Conservation (phyloP, 2,113 vertebrate genomes). For the Pheucticus melanocephalus region DNA sequence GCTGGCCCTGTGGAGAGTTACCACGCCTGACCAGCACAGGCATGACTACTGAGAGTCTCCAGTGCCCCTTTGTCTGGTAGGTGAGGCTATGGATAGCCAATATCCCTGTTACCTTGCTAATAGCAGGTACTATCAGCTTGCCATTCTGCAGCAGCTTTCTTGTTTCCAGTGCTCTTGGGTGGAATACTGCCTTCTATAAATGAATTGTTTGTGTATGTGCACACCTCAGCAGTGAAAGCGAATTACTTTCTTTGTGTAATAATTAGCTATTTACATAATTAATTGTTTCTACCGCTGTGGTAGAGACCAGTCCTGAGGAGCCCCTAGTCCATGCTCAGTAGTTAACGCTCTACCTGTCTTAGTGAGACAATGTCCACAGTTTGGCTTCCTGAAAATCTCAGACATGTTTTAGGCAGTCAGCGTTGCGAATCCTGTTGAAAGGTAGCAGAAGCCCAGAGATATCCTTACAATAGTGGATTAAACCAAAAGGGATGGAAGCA, state of each 20-base stretch:
- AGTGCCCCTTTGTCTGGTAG: not conserved
- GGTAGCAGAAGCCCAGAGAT: not conserved
- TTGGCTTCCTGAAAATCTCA: not conserved
- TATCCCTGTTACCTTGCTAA: not conserved
- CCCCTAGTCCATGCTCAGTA: not conserved
- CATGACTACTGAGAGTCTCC: not conserved
- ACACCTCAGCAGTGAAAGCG: not conserved
- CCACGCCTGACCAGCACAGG: not conserved
- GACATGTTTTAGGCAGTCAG: fast-evolving
- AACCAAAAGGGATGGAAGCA: not conserved
- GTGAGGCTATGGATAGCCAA: not conserved
- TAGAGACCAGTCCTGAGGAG: not conserved
- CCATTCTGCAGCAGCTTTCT: not conserved
- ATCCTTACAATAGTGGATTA: not conserved
- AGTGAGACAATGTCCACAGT: not conserved
- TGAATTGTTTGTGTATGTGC: not conserved
- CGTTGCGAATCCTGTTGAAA: not conserved
- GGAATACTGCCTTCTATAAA: not conserved
- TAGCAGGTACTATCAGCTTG: not conserved
- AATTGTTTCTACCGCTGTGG: not conserved
- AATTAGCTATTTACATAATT: not conserved
- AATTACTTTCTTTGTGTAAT: not conserved
- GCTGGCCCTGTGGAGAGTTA: not conserved
- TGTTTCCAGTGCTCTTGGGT: not conserved
- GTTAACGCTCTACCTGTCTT: not conserved